These are phyloP conservation scores for Drosophila macrospina DNA, from an alignment of 2,888 invertebrate genomes.

Conservation along the genomic window DNA sequence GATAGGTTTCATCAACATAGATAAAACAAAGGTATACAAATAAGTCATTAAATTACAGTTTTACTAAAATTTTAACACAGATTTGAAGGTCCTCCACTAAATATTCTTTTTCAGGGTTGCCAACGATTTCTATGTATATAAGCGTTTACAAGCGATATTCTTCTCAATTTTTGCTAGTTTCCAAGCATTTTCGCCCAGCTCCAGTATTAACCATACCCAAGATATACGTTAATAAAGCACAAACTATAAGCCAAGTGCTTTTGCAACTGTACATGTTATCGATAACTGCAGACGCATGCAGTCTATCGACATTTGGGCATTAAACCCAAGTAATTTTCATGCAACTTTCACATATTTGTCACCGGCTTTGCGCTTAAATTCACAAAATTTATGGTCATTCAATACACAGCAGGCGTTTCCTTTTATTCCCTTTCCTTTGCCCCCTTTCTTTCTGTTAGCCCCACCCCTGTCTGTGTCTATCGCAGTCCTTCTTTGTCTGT, in stretches of 20 bases:
- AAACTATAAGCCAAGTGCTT: neutral
- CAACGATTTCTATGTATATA: too few relatives aligned
- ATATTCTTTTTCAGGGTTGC: too few relatives aligned
- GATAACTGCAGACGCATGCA: slow-evolving; percentile 14
- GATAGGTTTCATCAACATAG: too few relatives aligned
- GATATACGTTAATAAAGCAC: too few relatives aligned
- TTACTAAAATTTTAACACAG: too few relatives aligned
- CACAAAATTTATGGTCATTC: slow-evolving; percentile 63
- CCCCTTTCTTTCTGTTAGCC: neutral
- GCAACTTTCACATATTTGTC: slow-evolving; percentile 52
- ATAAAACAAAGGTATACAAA: too few relatives aligned
- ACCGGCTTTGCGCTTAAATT: slow-evolving; percentile 58
- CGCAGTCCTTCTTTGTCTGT: slow-evolving; percentile 1
- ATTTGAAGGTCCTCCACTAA: too few relatives aligned
- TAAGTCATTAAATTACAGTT: too few relatives aligned
- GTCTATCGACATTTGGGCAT: slow-evolving; percentile 16
- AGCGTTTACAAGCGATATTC: too few relatives aligned
- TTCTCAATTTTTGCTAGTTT: too few relatives aligned
- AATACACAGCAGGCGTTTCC: slow-evolving; percentile 47
- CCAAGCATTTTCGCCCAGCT: too few relatives aligned
- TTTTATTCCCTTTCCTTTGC: neutral
- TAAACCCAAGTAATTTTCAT: slow-evolving; percentile 21
- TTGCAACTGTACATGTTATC: neutral
- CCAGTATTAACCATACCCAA: too few relatives aligned
- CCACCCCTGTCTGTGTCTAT: neutral